A percentile compares a stretch with the other conserved stretches of the same genome.
These are phyloP conservation scores for Hymenochirus boettgeri DNA, from an alignment of 2,113 vertebrate genomes.

Conservation along the genomic window DNA sequence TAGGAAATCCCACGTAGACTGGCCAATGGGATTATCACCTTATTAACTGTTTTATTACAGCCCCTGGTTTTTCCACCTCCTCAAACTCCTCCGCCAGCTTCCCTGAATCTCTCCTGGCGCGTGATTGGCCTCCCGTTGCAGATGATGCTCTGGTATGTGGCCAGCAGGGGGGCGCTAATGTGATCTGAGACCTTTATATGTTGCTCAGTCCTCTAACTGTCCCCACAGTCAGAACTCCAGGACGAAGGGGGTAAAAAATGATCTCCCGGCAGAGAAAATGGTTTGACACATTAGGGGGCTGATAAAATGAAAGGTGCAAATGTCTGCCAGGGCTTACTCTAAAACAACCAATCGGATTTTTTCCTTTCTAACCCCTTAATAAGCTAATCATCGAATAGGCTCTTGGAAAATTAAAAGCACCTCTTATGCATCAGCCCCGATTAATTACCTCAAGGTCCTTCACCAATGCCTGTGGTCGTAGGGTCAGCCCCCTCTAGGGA, in stretches of 20 bases:
- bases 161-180: slow-evolving; percentile 59
- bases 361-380: too few species aligned
- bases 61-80: slow-evolving; percentile 71
- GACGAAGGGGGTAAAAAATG: slow-evolving; percentile 65
- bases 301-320: too few species aligned
- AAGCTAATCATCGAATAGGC: too few species aligned
- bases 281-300: too few species aligned
- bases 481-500: slow-evolving; percentile 11
- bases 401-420: too few species aligned
- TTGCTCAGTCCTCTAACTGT: slow-evolving; percentile 56
- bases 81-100: slow-evolving; percentile 74
- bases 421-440: too few species aligned
- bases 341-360: too few species aligned
- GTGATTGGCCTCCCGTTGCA: slow-evolving; percentile 59
- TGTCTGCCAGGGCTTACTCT: too few species aligned
- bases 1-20: too few species aligned
- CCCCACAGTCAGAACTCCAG: slow-evolving; percentile 77
- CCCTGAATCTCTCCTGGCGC: slow-evolving; percentile 64
- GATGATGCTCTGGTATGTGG: slow-evolving; percentile 54
- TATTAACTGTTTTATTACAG: slow-evolving; percentile 63
- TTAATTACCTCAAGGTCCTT: slow-evolving; percentile 70
- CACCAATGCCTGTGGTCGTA: slow-evolving; percentile 55
- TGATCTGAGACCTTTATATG: slow-evolving; percentile 62
- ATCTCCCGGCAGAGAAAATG: slow-evolving; percentile 62
- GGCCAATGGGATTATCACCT: too few species aligned